Conservation (phyloP, 1,140 invertebrate genomes). For the Diachasma alloeum region DNA sequence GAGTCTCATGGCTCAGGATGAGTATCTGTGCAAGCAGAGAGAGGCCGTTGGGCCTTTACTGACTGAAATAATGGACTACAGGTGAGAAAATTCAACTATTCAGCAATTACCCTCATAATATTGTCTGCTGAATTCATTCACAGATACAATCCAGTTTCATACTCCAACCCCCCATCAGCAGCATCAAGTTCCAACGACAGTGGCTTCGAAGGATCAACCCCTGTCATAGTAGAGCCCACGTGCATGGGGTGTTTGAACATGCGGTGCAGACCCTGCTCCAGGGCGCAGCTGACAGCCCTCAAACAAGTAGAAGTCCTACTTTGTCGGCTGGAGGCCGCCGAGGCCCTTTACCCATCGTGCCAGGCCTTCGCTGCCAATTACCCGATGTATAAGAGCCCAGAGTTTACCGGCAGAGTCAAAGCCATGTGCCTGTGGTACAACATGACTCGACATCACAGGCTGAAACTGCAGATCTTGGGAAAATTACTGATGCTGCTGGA, state of each 20-base stretch:
- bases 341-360: slow-evolving; percentile 85
- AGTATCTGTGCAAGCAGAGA: slow-evolving; percentile 77
- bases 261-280: slow-evolving; percentile 74
- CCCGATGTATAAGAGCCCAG: slow-evolving; percentile 73
- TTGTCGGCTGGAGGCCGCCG: slow-evolving; percentile 77
- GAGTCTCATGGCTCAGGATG: slow-evolving; percentile 78
- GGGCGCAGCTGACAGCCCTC: slow-evolving; percentile 76
- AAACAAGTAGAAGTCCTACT: slow-evolving; percentile 77
- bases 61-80: slow-evolving; percentile 80
- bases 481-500: slow-evolving; percentile 73
- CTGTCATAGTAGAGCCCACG: slow-evolving; percentile 5
- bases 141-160: slow-evolving; percentile 46
- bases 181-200: slow-evolving; percentile 33
- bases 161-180: not conserved
- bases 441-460: slow-evolving; percentile 82
- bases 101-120: not conserved
- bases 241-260: slow-evolving; percentile 73
- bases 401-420: slow-evolving; percentile 75
- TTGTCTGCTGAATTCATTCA: slow-evolving; percentile 3
- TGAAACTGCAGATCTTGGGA: slow-evolving; percentile 81
- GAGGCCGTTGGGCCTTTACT: slow-evolving; percentile 76
- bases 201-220: slow-evolving; percentile 29
- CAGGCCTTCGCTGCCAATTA: slow-evolving; percentile 78
- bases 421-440: slow-evolving; percentile 92
- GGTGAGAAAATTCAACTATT: slow-evolving; percentile 49